Evolutionary conservation across 2,888 invertebrate species (phyloP).

Genomic region (Diaprepes abbreviatus): DNA sequence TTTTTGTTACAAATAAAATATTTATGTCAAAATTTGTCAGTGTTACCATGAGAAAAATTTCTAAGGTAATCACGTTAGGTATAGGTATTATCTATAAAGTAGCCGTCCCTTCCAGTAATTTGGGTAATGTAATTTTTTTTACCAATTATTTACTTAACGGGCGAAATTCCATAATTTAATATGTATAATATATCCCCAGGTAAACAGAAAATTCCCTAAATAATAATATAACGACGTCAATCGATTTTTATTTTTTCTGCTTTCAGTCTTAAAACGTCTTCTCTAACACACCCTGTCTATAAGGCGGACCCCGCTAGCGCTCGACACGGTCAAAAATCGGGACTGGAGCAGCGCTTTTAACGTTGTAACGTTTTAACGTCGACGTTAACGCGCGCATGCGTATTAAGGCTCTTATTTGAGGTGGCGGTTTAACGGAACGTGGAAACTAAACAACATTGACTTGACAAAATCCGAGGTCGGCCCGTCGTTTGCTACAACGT

Average conservation of each 20-base stretch:
- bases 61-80: no score
- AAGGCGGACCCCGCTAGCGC: not conserved
- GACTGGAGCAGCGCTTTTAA: conserved; percentile 20
- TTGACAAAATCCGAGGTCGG: conserved; percentile 25
- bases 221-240: not conserved
- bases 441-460: conserved; percentile 34
- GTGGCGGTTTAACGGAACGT: conserved; percentile 30
- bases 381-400: conserved; percentile 11
- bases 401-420: conserved; percentile 16
- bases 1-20: no score
- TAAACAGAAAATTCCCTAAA: not conserved
- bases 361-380: conserved; percentile 1
- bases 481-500: conserved; percentile 16
- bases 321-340: conserved; percentile 41
- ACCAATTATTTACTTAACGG: no score
- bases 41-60: no score
- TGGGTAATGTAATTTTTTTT: no score
- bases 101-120: no score
- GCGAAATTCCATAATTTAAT: not conserved
- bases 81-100: no score
- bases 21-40: no score
- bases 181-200: not conserved
- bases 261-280: not conserved
- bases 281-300: conserved; percentile 23
- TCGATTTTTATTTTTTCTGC: not conserved